These are phyloP conservation scores for Frieseomelitta varia DNA, from an alignment of 1,140 invertebrate species.

Conservation along the genomic window DNA sequence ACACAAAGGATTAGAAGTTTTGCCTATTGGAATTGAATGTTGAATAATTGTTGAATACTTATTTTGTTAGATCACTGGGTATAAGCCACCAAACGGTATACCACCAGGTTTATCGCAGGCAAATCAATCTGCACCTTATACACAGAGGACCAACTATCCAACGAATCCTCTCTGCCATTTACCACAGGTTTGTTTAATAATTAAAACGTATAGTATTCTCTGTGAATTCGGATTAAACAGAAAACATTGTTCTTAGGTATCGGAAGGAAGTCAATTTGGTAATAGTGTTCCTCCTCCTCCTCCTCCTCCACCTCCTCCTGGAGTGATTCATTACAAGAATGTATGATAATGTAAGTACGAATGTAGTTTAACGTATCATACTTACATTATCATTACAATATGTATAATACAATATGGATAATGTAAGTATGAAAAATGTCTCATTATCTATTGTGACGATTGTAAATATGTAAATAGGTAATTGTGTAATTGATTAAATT, in stretches of 20 bases:
- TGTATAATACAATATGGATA: constrained; percentile 72
- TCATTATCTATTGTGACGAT: constrained; percentile 33
- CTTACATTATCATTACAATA: constrained; percentile 69
- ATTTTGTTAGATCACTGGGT: constrained; percentile 74
- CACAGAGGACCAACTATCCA: constrained; percentile 76
- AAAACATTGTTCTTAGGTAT: constrained; percentile 61
- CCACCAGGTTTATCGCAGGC: constrained; percentile 74
- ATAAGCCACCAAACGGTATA: constrained; percentile 77
- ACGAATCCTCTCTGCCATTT: constrained; percentile 77
- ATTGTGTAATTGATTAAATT: constrained; percentile 55
- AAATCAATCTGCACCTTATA: constrained; percentile 75
- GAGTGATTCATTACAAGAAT: constrained; percentile 76
- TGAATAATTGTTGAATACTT: background rate
- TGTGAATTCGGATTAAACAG: background rate
- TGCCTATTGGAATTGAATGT: no score
- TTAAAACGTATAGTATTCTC: background rate
- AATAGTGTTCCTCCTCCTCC: constrained; percentile 69
- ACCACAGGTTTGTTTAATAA: constrained; percentile 68
- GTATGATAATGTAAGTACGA: constrained; percentile 68
- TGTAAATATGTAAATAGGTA: constrained; percentile 68
- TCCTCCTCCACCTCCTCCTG: constrained; percentile 69
- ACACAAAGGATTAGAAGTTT: background rate
- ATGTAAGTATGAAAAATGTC: constrained; percentile 2
- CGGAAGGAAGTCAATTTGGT: constrained; percentile 72
- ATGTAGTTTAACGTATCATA: background rate